A percentile compares a stretch with the other conserved stretches of the same genome.
phyloP scores from a whole-genome alignment of 23 tunicate species.

The Styela plicata region DNA sequence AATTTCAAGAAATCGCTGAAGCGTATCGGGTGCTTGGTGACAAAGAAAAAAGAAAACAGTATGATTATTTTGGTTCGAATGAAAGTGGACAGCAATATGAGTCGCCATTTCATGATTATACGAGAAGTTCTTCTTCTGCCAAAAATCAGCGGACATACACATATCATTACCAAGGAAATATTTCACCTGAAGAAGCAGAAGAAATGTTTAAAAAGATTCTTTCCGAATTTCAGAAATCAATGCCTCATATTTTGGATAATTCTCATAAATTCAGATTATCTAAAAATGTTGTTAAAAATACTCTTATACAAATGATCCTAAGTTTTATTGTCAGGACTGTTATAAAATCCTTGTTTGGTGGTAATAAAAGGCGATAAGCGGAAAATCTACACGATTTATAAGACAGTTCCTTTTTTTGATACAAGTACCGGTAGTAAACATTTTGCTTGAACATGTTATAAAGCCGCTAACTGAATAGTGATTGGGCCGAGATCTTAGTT shows the following conservation, averaged over 20 bases:
- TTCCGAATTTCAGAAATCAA: conserved; percentile 31
- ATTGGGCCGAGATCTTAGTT: no score
- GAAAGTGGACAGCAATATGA: neutral
- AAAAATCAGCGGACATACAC: conserved; percentile 15
- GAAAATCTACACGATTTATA: no score
- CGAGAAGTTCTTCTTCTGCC: neutral
- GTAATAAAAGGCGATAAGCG: no score
- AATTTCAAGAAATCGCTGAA: conserved; percentile 64
- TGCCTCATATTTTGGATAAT: neutral
- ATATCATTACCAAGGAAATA: conserved; percentile 20
- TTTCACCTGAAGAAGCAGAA: conserved; percentile 35
- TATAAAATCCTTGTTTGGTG: neutral
- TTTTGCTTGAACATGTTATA: no score
- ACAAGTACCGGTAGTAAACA: no score
- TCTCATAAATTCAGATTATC: neutral
- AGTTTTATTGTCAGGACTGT: neutral
- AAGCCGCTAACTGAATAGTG: no score
- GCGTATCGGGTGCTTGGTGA: conserved; percentile 62
- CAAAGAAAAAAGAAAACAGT: conserved; percentile 40
- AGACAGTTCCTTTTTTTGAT: no score
- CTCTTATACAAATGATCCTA: neutral
- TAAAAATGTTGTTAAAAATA: conserved; percentile 12
- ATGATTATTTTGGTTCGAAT: conserved; percentile 46
- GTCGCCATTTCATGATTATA: neutral
- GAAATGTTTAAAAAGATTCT: conserved; percentile 44